Evolutionary conservation across 2,888 invertebrate species (phyloP).

Genomic region (Xanthorhoe spadicearia): DNA sequence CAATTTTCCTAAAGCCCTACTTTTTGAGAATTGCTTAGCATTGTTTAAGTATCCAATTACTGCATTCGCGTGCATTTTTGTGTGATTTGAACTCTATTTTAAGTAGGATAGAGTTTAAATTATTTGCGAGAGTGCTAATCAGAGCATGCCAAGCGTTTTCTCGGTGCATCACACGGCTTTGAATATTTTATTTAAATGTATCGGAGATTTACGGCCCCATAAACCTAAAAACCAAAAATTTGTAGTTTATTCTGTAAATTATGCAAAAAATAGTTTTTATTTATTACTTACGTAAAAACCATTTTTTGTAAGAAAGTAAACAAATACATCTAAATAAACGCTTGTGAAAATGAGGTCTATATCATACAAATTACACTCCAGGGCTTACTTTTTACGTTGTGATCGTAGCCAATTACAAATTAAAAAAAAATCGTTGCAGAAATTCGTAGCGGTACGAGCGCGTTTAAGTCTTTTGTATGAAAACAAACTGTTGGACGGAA

Average conservation of each 20-base stretch:
- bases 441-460: constrained; percentile 33
- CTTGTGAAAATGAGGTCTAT: too few species aligned
- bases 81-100: constrained; percentile 40
- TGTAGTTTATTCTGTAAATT: not conserved
- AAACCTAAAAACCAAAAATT: not conserved
- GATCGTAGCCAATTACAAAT: not conserved
- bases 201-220: constrained; percentile 3
- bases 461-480: constrained; percentile 57
- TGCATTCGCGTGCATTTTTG: constrained; percentile 45
- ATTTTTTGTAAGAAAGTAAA: too few species aligned
- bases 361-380: too few species aligned
- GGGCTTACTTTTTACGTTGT: too few species aligned
- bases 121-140: constrained; percentile 47
- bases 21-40: constrained; percentile 57
- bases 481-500: not conserved
- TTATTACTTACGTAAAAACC: too few species aligned
- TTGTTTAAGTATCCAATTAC: constrained; percentile 58
- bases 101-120: constrained; percentile 31
- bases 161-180: constrained; percentile 61
- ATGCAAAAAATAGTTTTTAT: too few species aligned
- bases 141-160: constrained; percentile 58
- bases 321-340: too few species aligned
- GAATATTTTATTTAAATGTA: constrained; percentile 47
- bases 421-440: constrained; percentile 6
- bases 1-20: constrained; percentile 57